These are phyloP conservation scores for Strigamia maritima DNA, from an alignment of 2,888 invertebrate genomes.

Conservation along the genomic window DNA sequence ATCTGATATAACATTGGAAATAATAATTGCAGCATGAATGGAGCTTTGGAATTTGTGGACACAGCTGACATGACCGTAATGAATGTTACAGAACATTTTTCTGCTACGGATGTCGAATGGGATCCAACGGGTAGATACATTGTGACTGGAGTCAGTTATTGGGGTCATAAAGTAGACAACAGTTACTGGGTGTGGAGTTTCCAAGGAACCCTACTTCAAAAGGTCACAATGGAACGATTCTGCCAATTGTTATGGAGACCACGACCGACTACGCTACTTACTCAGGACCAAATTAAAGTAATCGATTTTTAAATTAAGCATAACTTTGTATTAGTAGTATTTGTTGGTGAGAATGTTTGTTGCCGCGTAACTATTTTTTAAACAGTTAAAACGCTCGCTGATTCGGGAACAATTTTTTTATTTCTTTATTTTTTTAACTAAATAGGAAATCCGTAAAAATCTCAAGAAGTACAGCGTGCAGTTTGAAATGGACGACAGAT, in stretches of 20 bases:
- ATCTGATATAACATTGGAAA: not conserved
- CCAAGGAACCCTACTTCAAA: constrained; percentile 73
- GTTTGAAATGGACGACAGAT: constrained; percentile 94
- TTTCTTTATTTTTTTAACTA: constrained; percentile 38
- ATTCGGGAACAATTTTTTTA: not conserved
- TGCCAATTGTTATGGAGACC: constrained; percentile 96
- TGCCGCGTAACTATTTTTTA: too few relatives aligned
- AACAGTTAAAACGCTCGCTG: too few relatives aligned
- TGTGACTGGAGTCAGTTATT: constrained; percentile 88
- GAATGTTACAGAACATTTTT: constrained; percentile 88
- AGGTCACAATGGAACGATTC: constrained; percentile 87
- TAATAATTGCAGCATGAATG: constrained; percentile 62
- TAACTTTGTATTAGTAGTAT: too few relatives aligned
- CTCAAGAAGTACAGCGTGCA: constrained; percentile 94
- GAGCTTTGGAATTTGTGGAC: constrained; percentile 91
- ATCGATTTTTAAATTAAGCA: too few relatives aligned
- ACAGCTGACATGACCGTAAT: constrained; percentile 93
- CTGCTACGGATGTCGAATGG: constrained; percentile 95
- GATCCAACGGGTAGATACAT: constrained; percentile 98
- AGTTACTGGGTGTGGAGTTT: constrained; percentile 98
- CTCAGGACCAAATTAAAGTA: constrained; percentile 70
- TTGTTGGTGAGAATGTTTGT: too few relatives aligned
- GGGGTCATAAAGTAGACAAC: constrained; percentile 86
- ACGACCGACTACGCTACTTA: constrained; percentile 78
- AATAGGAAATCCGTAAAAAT: constrained; percentile 91